Evolutionary conservation across 2,888 invertebrate species (phyloP).

Genomic region (Plagodis dolabraria): DNA sequence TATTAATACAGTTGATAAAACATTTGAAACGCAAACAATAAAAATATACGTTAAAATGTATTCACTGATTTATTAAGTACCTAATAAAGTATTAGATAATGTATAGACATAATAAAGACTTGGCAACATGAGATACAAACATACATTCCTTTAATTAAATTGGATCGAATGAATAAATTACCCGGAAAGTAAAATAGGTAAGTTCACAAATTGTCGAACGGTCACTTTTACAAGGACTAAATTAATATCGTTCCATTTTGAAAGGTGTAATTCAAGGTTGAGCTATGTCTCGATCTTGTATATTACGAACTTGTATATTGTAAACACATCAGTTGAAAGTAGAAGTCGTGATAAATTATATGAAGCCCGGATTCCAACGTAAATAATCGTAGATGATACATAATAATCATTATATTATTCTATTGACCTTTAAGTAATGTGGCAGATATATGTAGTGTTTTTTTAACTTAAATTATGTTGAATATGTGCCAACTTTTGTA

Average conservation of each 20-base stretch:
- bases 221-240: constrained; percentile 18
- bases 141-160: too few species aligned
- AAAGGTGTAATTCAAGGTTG: constrained; percentile 25
- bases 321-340: constrained; percentile 16
- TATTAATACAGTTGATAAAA: too few species aligned
- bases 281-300: constrained; percentile 1
- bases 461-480: not conserved
- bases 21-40: too few species aligned
- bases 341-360: constrained; percentile 17
- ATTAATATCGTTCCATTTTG: not conserved
- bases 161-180: not conserved
- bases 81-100: too few species aligned
- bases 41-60: too few species aligned
- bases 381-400: constrained; percentile 1
- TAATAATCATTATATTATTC: constrained; percentile 6
- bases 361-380: constrained; percentile 6
- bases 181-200: constrained; percentile 5
- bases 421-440: constrained; percentile 20
- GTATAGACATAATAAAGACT: too few species aligned
- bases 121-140: too few species aligned
- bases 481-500: not conserved
- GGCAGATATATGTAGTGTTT: constrained; percentile 7
- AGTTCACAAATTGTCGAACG: constrained; percentile 3
- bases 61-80: too few species aligned
- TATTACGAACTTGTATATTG: not conserved